Evolutionary conservation across 2,797 vertebrate genomes (phyloP).

Genomic region (Chaetophractus vellerosus): DNA sequence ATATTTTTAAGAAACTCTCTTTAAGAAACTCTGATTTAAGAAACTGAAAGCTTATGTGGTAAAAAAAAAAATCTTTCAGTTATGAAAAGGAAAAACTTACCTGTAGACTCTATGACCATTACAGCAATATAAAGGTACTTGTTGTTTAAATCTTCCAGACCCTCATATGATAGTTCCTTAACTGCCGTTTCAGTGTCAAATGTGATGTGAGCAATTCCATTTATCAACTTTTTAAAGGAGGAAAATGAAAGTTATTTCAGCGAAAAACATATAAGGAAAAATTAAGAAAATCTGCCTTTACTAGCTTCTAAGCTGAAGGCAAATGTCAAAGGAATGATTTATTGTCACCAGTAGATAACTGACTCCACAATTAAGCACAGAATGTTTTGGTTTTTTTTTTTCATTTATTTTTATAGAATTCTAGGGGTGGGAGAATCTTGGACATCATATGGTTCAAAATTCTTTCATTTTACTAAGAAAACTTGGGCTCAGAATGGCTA

Average conservation of each 20-base stretch:
- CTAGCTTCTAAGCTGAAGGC: neutral
- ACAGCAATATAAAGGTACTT: constrained; percentile 93
- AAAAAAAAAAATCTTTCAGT: too few species aligned
- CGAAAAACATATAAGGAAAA: constrained; percentile 21
- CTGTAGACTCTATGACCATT: constrained; percentile 91
- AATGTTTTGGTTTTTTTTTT: constrained; percentile 7
- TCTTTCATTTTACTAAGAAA: neutral
- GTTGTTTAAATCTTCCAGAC: constrained; percentile 90
- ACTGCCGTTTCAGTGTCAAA: constrained; percentile 91
- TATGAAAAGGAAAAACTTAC: too few species aligned
- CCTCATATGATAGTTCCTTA: constrained; percentile 85
- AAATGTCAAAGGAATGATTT: neutral
- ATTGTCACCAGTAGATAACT: neutral
- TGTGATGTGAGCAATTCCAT: constrained; percentile 89
- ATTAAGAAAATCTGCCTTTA: constrained; percentile 14
- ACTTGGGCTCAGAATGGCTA: neutral
- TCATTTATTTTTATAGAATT: neutral
- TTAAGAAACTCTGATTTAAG: too few species aligned
- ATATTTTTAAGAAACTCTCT: too few species aligned
- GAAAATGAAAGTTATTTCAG: constrained; percentile 63
- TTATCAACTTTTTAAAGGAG: constrained; percentile 87
- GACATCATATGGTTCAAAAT: neutral
- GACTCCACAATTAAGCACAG: neutral
- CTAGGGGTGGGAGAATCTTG: neutral
- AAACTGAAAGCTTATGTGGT: too few species aligned